Conservation (phyloP, 1,140 invertebrate species). For the Aculops lycopersici region DNA sequence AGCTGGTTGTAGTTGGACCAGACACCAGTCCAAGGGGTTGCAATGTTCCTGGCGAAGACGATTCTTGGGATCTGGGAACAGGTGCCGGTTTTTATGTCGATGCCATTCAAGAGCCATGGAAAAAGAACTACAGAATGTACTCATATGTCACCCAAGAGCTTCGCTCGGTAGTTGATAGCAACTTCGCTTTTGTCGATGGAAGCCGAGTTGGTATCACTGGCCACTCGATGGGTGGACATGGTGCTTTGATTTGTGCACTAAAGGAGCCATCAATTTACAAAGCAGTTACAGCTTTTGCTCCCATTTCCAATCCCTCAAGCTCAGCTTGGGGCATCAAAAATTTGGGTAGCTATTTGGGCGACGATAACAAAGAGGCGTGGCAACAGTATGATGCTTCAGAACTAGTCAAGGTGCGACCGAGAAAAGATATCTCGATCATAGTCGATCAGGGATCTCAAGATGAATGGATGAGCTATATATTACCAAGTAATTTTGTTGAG, state of each 20-base stretch:
- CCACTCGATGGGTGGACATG: slow-evolving; percentile 77
- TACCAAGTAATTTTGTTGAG: slow-evolving; percentile 48
- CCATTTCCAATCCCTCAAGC: slow-evolving; percentile 56
- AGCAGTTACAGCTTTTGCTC: slow-evolving; percentile 79
- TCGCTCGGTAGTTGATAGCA: slow-evolving; percentile 7
- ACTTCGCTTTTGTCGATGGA: slow-evolving; percentile 7
- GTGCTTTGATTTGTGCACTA: slow-evolving; percentile 59
- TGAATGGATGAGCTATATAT: slow-evolving; percentile 39
- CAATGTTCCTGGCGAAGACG: slow-evolving; percentile 45
- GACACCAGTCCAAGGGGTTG: slow-evolving; percentile 74
- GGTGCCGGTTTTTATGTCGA: slow-evolving; percentile 88
- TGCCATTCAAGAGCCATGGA: slow-evolving; percentile 63
- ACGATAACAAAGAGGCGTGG: slow-evolving; percentile 27
- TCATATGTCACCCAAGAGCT: slow-evolving; percentile 65
- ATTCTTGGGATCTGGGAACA: slow-evolving; percentile 67
- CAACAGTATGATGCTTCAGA: slow-evolving; percentile 56
- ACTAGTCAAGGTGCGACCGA: slow-evolving; percentile 27
- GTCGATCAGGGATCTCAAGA: slow-evolving; percentile 30
- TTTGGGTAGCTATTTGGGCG: slow-evolving; percentile 54
- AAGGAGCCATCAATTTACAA: slow-evolving; percentile 65
- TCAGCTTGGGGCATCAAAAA: slow-evolving; percentile 63
- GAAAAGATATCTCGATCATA: not conserved
- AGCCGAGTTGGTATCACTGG: slow-evolving; percentile 8
- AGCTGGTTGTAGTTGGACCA: slow-evolving; percentile 52
- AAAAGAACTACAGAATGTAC: slow-evolving; percentile 76